phyloP scores from a whole-genome alignment of 2,797 vertebrate genomes.

The Telmatherina bonti region DNA sequence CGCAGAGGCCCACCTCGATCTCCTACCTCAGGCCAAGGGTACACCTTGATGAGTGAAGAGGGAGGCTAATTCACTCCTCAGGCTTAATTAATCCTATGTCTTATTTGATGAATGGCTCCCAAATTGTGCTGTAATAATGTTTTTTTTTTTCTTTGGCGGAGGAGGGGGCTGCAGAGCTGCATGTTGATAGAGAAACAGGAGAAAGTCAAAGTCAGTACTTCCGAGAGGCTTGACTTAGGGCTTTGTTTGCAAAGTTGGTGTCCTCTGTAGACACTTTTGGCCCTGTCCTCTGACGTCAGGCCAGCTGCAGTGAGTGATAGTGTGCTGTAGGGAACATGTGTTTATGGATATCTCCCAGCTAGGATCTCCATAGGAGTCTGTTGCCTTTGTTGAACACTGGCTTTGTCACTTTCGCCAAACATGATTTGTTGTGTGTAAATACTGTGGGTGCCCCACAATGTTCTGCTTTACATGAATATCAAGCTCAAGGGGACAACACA shows the following conservation, averaged over 20 bases:
- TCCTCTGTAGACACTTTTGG: slow-evolving; percentile 66
- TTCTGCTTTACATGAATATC: slow-evolving; percentile 63
- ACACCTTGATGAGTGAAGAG: slow-evolving; percentile 85
- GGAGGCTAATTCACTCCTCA: slow-evolving; percentile 85
- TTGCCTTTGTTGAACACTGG: slow-evolving; percentile 64
- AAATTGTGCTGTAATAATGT: slow-evolving; percentile 83
- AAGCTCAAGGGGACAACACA: slow-evolving; percentile 71
- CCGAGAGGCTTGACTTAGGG: slow-evolving; percentile 63
- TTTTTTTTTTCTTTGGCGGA: slow-evolving; percentile 68
- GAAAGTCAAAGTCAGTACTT: slow-evolving; percentile 83
- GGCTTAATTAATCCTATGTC: slow-evolving; percentile 90
- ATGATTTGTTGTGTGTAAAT: slow-evolving; percentile 81
- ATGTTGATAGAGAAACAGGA: slow-evolving; percentile 77
- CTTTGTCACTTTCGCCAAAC: slow-evolving; percentile 79
- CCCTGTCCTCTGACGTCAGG: slow-evolving; percentile 67
- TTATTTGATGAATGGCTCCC: slow-evolving; percentile 87
- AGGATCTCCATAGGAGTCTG: slow-evolving; percentile 49
- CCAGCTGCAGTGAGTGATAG: slow-evolving; percentile 59
- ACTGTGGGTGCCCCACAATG: slow-evolving; percentile 52
- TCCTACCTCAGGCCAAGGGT: slow-evolving; percentile 80
- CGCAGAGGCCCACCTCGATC: slow-evolving; percentile 46
- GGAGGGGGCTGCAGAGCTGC: slow-evolving; percentile 35
- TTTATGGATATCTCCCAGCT: slow-evolving; percentile 52
- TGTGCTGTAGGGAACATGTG: slow-evolving; percentile 62
- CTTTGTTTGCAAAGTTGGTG: slow-evolving; percentile 82